Percentiles rank a stretch among this genome's conserved stretches.
phyloP scores from a whole-genome alignment of 2,113 vertebrate genomes.

The Malurus alboscapulatus region DNA sequence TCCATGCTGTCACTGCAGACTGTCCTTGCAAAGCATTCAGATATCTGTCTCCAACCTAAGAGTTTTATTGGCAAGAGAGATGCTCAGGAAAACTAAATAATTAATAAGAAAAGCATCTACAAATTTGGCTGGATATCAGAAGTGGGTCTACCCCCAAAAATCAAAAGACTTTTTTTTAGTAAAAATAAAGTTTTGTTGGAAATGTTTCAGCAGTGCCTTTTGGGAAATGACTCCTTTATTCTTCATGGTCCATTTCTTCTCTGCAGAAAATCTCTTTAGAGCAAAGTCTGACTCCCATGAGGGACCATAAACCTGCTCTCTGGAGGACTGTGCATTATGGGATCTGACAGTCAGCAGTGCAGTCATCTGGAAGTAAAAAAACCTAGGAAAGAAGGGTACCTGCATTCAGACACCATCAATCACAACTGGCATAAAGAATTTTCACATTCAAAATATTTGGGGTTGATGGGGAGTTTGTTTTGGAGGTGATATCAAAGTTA shows the following conservation, averaged over 20 bases:
- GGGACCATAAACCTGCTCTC: not conserved
- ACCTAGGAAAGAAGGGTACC: not conserved
- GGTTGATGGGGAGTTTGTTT: not conserved
- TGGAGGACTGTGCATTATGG: not conserved
- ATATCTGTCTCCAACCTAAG: constrained; percentile 17
- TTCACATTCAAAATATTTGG: not conserved
- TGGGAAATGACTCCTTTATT: not conserved
- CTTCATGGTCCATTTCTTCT: not conserved
- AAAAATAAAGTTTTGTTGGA: not conserved
- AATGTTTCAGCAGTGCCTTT: not conserved
- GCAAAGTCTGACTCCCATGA: not conserved
- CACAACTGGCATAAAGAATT: not conserved
- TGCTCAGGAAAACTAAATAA: constrained; percentile 27
- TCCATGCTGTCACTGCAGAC: not conserved
- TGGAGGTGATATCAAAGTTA: not conserved
- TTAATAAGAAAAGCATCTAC: not conserved
- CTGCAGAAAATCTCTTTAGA: not conserved
- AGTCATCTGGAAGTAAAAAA: not conserved
- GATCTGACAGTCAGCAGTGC: not conserved
- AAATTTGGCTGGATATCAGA: not conserved
- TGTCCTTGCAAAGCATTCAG: not conserved
- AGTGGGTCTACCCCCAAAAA: not conserved
- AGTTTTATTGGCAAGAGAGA: constrained; percentile 39
- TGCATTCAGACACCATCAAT: not conserved
- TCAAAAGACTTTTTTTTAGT: not conserved